phyloP scores from a whole-genome alignment of 37 sponge, comb jelly and placozoan species.

The Ephydatia muelleri region DNA sequence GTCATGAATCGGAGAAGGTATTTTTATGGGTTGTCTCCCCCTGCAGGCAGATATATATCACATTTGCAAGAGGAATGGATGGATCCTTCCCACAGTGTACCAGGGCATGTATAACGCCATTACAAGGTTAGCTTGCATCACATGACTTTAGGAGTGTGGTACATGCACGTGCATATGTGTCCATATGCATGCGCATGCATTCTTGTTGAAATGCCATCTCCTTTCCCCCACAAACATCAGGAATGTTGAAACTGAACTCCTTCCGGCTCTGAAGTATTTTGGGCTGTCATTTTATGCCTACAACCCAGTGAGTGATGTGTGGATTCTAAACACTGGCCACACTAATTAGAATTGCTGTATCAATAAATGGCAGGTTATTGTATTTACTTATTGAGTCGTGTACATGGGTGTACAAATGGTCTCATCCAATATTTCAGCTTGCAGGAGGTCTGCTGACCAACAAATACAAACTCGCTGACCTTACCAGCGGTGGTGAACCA shows the following conservation, averaged over 20 bases:
- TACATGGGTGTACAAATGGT: too few relatives aligned
- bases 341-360: background rate
- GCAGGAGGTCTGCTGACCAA: conserved; percentile 91
- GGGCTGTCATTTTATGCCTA: conserved; percentile 93
- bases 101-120: conserved; percentile 97
- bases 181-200: too few relatives aligned
- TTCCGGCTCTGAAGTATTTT: conserved; percentile 85
- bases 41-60: conserved; percentile 66
- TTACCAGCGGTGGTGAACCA: conserved; percentile 11
- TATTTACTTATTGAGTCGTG: too few relatives aligned
- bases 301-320: conserved; percentile 71
- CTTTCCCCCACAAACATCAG: conserved; percentile 15
- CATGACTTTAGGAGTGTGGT: too few relatives aligned
- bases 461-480: conserved; percentile 54
- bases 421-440: conserved; percentile 35
- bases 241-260: conserved; percentile 81
- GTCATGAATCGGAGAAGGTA: too few relatives aligned
- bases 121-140: conserved; percentile 56
- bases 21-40: background rate
- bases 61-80: conserved; percentile 86
- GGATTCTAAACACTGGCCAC: background rate
- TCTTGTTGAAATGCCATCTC: too few relatives aligned
- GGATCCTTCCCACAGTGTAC: conserved; percentile 88
- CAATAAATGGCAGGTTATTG: too few relatives aligned
- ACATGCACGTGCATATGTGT: too few relatives aligned